A percentile compares a stretch with the other conserved stretches of the same genome.
phyloP scores from a whole-genome alignment of 2,888 invertebrate species.

The Scelioninae gen. 1 region DNA sequence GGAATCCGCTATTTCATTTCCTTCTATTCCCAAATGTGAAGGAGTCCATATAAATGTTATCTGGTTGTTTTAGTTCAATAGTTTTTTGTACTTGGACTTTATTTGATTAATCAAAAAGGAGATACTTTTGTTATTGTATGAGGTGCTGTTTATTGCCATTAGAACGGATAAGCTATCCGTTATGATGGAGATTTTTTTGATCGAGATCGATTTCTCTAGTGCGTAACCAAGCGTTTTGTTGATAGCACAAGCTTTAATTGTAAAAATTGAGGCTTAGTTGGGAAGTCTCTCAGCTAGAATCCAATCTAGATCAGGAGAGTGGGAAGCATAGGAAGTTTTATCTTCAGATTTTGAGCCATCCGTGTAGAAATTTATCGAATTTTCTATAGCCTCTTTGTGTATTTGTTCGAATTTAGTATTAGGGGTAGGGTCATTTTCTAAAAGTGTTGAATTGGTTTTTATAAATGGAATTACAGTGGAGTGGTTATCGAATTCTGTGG shows the following conservation, averaged over 20 bases:
- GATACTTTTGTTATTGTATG: neutral
- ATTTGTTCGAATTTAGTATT: neutral
- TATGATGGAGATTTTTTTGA: neutral
- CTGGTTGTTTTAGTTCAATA: neutral
- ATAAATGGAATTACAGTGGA: neutral
- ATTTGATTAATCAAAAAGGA: slow-evolving; percentile 10
- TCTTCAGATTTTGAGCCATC: slow-evolving; percentile 17
- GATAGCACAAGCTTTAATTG: slow-evolving; percentile 13
- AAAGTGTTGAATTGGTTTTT: neutral
- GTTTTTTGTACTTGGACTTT: neutral
- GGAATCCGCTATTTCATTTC: too few species aligned
- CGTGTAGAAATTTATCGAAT: slow-evolving; percentile 8
- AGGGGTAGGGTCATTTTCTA: neutral
- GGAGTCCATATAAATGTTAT: too few species aligned
- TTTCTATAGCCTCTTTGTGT: neutral
- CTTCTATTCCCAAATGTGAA: too few species aligned
- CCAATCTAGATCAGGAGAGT: neutral
- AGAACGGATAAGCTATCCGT: slow-evolving; percentile 21
- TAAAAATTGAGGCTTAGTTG: slow-evolving; percentile 15
- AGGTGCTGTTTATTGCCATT: neutral
- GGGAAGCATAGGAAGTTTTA: neutral
- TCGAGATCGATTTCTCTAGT: neutral
- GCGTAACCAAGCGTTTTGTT: neutral
- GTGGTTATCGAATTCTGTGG: slow-evolving; percentile 5
- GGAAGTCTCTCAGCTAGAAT: neutral